A percentile compares a stretch with the other conserved stretches of the same genome.
These are phyloP conservation scores for Nipponacmea schrenckii DNA, from an alignment of 2,888 invertebrate species.

Conservation along the genomic window DNA sequence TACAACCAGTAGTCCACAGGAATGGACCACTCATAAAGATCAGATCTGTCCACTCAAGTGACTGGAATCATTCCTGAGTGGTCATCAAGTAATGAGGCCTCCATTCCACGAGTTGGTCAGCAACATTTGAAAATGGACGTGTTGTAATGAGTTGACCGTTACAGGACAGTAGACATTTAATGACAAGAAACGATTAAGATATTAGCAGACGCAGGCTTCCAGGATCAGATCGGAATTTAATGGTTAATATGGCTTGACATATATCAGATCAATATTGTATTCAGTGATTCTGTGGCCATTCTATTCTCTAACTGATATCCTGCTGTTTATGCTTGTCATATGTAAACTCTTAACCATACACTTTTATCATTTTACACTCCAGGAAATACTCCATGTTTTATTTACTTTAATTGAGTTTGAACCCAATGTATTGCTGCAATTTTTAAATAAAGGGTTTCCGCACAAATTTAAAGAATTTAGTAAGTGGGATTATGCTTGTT, in stretches of 20 bases:
- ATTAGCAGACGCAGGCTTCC: neutral
- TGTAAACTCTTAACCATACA: neutral
- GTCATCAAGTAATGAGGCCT: too few species aligned
- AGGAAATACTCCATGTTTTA: neutral
- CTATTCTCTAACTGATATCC: neutral
- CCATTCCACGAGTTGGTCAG: too few species aligned
- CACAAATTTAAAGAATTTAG: too few species aligned
- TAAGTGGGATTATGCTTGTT: too few species aligned
- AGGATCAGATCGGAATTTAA: neutral
- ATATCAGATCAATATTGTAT: neutral
- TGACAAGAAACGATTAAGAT: slow-evolving; percentile 4
- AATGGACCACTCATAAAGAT: too few species aligned
- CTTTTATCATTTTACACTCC: neutral
- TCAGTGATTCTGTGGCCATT: neutral
- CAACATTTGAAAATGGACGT: too few species aligned
- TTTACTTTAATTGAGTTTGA: neutral
- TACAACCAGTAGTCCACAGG: too few species aligned
- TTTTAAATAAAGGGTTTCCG: too few species aligned
- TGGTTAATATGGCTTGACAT: neutral
- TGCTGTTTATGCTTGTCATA: neutral
- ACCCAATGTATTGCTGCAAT: too few species aligned
- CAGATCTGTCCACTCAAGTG: too few species aligned
- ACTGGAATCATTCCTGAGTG: too few species aligned
- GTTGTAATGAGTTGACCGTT: too few species aligned
- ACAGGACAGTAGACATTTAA: neutral